A percentile compares a stretch with the other conserved stretches of the same genome.
phyloP scores from a whole-genome alignment of 2,888 invertebrate species.

The Tribolium freemani region DNA sequence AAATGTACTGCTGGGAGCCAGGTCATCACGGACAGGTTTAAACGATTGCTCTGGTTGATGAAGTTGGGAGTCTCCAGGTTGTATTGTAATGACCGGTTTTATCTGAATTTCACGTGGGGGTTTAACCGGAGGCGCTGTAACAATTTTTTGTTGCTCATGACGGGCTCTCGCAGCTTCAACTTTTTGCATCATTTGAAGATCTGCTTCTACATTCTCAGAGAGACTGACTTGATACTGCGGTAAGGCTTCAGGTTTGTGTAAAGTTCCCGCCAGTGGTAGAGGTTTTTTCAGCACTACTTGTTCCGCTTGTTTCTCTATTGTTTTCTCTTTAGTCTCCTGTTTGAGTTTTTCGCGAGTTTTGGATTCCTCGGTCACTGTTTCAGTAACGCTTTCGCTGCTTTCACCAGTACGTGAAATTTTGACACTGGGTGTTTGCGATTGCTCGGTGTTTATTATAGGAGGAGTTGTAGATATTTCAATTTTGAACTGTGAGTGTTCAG shows the following conservation, averaged over 20 bases:
- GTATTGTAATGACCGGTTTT: slow-evolving; percentile 59
- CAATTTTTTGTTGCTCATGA: slow-evolving; percentile 49
- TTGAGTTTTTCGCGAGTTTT: slow-evolving; percentile 30
- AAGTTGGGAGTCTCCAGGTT: slow-evolving; percentile 59
- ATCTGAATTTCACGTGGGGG: slow-evolving; percentile 44
- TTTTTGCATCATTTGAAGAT: slow-evolving; percentile 56
- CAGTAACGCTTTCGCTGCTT: slow-evolving; percentile 49
- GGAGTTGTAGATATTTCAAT: slow-evolving; percentile 59
- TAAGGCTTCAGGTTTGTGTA: slow-evolving; percentile 75
- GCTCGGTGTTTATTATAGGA: slow-evolving; percentile 46
- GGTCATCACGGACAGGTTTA: slow-evolving; percentile 75
- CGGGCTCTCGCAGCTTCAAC: slow-evolving; percentile 53
- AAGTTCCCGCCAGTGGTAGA: slow-evolving; percentile 53
- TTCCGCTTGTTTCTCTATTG: slow-evolving; percentile 57
- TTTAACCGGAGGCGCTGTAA: slow-evolving; percentile 7
- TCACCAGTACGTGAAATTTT: slow-evolving; percentile 43
- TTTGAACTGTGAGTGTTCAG: slow-evolving; percentile 59
- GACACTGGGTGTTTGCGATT: slow-evolving; percentile 43
- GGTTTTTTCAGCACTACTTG: slow-evolving; percentile 60
- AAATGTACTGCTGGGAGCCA: slow-evolving; percentile 66
- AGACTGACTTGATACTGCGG: slow-evolving; percentile 78
- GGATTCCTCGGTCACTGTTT: slow-evolving; percentile 56
- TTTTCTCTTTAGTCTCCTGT: slow-evolving; percentile 32
- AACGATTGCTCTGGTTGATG: slow-evolving; percentile 69
- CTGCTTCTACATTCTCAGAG: slow-evolving; percentile 59